phyloP scores from a whole-genome alignment of 92 coral and sea anemone species.

The Umimayanthus kanabou region DNA sequence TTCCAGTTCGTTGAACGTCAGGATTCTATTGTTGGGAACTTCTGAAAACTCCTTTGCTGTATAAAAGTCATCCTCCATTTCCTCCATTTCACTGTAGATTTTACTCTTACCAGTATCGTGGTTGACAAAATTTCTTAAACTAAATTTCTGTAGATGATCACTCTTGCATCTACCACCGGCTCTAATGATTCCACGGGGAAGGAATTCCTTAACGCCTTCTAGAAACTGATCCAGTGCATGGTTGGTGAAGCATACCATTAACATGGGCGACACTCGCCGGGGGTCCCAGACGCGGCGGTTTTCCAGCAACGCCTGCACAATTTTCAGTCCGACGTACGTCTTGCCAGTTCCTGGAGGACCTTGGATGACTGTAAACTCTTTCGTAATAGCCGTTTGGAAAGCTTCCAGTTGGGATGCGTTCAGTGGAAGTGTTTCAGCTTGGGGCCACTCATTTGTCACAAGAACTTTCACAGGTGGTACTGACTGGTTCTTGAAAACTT shows the following conservation, averaged over 20 bases:
- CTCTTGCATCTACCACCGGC: slow-evolving; percentile 80
- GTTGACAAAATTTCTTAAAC: slow-evolving; percentile 40
- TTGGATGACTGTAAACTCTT: slow-evolving; percentile 82
- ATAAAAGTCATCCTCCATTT: slow-evolving; percentile 5
- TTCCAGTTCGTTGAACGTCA: slow-evolving; percentile 31
- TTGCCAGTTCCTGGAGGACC: slow-evolving; percentile 92
- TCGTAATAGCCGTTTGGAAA: slow-evolving; percentile 70
- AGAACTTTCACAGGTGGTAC: slow-evolving; percentile 51
- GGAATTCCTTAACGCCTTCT: slow-evolving; percentile 66
- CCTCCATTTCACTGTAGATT: slow-evolving; percentile 10
- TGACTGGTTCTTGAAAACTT: not conserved
- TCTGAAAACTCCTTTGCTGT: slow-evolving; percentile 12
- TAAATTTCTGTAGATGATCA: slow-evolving; percentile 35
- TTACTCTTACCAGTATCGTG: not conserved
- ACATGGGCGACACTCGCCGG: slow-evolving; percentile 51
- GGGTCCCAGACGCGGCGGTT: slow-evolving; percentile 52
- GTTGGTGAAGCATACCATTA: slow-evolving; percentile 85
- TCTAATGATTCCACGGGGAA: slow-evolving; percentile 49
- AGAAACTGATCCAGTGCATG: slow-evolving; percentile 80
- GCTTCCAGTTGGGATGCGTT: slow-evolving; percentile 77
- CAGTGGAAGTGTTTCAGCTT: slow-evolving; percentile 50
- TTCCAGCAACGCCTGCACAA: slow-evolving; percentile 61
- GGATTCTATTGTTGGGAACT: not conserved
- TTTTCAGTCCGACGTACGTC: slow-evolving; percentile 76
- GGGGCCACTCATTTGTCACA: slow-evolving; percentile 62